Percentiles rank a stretch among this genome's conserved stretches.
Evolutionary conservation across 2,113 vertebrate species (phyloP).

Genomic region (Tetrao urogallus): DNA sequence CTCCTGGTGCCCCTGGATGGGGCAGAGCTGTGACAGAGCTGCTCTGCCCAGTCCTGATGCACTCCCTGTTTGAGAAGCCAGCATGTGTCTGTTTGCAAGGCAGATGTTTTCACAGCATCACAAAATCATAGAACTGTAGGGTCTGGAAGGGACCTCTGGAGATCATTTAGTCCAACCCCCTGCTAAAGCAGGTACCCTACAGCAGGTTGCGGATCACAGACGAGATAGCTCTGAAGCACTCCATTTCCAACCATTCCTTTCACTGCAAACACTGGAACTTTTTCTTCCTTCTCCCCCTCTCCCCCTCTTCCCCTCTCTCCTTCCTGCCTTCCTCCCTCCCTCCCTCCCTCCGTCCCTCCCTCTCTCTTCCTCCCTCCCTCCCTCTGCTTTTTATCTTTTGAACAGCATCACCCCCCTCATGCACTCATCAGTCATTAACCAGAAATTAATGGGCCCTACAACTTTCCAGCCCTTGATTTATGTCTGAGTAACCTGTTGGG

Average conservation of each 20-base stretch:
- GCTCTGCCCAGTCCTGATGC: not conserved
- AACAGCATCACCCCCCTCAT: not conserved
- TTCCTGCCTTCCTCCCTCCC: not conserved
- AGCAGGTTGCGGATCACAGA: not conserved
- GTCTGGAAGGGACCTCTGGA: too few relatives aligned
- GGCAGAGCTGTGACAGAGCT: not conserved
- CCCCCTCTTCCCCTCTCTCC: too few relatives aligned
- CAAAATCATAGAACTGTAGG: too few relatives aligned
- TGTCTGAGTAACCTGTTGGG: not conserved
- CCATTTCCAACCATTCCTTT: not conserved
- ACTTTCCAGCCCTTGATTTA: not conserved
- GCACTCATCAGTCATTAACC: not conserved
- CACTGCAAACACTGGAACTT: rapidly evolving
- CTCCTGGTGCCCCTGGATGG: not conserved
- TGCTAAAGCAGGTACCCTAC: too few relatives aligned
- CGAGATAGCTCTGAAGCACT: not conserved
- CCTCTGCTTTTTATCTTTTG: not conserved
- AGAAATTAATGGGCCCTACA: not conserved
- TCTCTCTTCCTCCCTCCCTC: not conserved
- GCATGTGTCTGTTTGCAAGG: not conserved
- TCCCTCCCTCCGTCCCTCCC: not conserved
- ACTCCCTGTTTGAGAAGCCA: not conserved
- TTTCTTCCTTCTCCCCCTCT: not conserved
- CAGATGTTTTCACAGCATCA: not conserved
- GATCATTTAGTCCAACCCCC: too few relatives aligned